phyloP scores from a whole-genome alignment of 1,140 invertebrate genomes.

The Bombyx mori region ASM3026992v2 NC_085113.1:5624001-5624500 shows the following conservation, averaged over 20 bases:
- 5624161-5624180: slow-evolving; percentile 53
- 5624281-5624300: no score
- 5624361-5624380: no score
- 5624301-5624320: no score
- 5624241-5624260: slow-evolving; percentile 26
- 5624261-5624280: slow-evolving; percentile 27
- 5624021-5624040: slow-evolving; percentile 24
- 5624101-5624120: slow-evolving; percentile 20
- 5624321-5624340: no score
- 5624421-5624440: no score
- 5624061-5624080: slow-evolving; percentile 2
- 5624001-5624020: slow-evolving; percentile 42
- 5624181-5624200: slow-evolving; percentile 18
- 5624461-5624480: no score
- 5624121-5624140: slow-evolving; percentile 54
- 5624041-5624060: slow-evolving; percentile 17
- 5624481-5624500: no score
- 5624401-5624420: no score
- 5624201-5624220: slow-evolving; percentile 36
- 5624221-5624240: slow-evolving; percentile 41
- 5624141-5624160: slow-evolving; percentile 52
- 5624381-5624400: no score
- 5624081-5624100: slow-evolving; percentile 30
- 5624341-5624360: no score
- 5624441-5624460: no score